Conservation (phyloP, 2,797 vertebrate species). For the Poecilia velifera region DNA sequence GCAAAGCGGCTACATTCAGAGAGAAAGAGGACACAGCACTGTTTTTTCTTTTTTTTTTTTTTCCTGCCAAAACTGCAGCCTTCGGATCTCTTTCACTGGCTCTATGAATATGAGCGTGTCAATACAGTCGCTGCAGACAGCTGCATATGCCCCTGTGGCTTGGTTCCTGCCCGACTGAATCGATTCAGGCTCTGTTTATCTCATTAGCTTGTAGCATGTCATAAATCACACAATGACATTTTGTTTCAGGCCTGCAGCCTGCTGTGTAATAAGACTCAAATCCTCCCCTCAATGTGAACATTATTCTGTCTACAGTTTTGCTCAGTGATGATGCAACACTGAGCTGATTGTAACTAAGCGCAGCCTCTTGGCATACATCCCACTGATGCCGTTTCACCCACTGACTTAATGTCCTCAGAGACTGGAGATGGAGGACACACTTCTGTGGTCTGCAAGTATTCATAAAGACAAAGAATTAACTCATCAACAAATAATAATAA, state of each 20-base stretch:
- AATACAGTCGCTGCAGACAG: constrained; percentile 67
- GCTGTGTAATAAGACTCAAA: constrained; percentile 56
- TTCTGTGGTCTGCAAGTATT: constrained; percentile 9
- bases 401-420: constrained; percentile 34
- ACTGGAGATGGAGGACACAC: constrained; percentile 17
- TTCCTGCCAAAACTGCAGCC: constrained; percentile 49
- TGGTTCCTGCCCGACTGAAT: constrained; percentile 73
- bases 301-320: constrained; percentile 61
- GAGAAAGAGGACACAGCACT: constrained; percentile 40
- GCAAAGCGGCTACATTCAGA: constrained; percentile 49
- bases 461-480: constrained; percentile 8
- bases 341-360: constrained; percentile 39
- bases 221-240: constrained; percentile 81
- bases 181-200: constrained; percentile 81
- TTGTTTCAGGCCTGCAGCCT: constrained; percentile 68
- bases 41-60: constrained; percentile 18
- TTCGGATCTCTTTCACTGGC: constrained; percentile 39
- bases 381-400: constrained; percentile 48
- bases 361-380: constrained; percentile 48
- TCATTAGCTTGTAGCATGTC: constrained; percentile 80
- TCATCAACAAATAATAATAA: neutral
- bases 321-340: constrained; percentile 37
- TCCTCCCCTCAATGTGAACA: constrained; percentile 42
- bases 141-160: constrained; percentile 72
- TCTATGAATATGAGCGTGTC: constrained; percentile 69